These are phyloP conservation scores for Conger conger DNA, from an alignment of 2,113 vertebrate genomes.

Conservation along the genomic window DNA sequence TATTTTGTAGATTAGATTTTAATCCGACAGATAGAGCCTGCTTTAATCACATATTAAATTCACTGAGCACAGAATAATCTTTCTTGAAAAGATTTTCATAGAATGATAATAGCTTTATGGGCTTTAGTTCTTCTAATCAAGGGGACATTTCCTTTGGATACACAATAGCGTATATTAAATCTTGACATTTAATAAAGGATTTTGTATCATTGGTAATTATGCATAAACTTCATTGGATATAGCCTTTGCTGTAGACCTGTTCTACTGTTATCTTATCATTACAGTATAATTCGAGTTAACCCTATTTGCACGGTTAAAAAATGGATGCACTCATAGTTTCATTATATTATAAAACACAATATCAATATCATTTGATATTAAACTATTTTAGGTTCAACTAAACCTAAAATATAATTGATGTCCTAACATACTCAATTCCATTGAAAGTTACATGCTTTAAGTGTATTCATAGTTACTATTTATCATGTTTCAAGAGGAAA, in stretches of 20 bases:
- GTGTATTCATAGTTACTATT: too few relatives aligned
- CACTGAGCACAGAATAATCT: constrained; percentile 33
- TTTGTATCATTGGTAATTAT: neutral
- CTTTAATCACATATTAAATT: constrained; percentile 63
- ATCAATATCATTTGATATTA: neutral
- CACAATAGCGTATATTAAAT: constrained; percentile 1
- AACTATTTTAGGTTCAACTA: too few relatives aligned
- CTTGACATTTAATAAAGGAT: constrained; percentile 13
- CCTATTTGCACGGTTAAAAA: neutral
- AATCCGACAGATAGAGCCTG: constrained; percentile 56
- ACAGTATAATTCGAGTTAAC: neutral
- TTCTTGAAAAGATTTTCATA: constrained; percentile 24
- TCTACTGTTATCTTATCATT: neutral
- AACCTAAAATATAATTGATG: too few relatives aligned
- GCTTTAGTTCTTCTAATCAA: constrained; percentile 28
- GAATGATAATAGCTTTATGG: constrained; percentile 36
- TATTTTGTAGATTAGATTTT: constrained; percentile 62
- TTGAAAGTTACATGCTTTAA: too few relatives aligned
- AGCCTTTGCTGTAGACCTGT: neutral
- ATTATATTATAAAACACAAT: neutral
- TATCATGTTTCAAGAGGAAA: too few relatives aligned
- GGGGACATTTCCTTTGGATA: constrained; percentile 6
- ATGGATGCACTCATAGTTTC: neutral
- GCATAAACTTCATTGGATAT: neutral
- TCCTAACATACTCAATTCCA: too few relatives aligned